Evolutionary conservation across 2,797 vertebrate species (phyloP).

Genomic region (Calcarius lapponicus): DNA sequence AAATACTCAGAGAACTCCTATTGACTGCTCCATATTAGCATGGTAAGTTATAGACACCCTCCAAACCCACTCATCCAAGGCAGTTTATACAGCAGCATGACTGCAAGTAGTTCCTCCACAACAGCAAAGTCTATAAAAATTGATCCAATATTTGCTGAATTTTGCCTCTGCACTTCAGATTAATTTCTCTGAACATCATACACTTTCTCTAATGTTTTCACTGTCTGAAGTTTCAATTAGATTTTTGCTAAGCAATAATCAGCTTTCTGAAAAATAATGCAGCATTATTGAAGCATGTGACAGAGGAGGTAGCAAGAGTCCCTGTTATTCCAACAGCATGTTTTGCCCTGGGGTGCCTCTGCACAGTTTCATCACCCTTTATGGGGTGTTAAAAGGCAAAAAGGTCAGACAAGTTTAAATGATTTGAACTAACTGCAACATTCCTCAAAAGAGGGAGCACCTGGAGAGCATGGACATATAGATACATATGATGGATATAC

Average conservation of each 20-base stretch:
- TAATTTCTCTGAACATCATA: constrained; percentile 31
- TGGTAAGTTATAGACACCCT: background rate
- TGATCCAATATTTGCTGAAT: constrained; percentile 44
- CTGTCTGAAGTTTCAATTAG: background rate
- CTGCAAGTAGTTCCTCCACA: background rate
- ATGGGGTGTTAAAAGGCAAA: background rate
- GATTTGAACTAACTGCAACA: background rate
- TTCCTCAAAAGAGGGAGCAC: background rate
- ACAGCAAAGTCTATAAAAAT: constrained; percentile 36
- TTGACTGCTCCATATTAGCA: background rate
- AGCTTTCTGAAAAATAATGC: constrained; percentile 3
- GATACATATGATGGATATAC: background rate
- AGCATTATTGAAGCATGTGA: background rate
- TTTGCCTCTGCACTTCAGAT: constrained; percentile 5
- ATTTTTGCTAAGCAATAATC: constrained; percentile 33
- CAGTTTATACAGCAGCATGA: constrained; percentile 21
- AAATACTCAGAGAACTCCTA: background rate
- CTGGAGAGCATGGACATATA: background rate
- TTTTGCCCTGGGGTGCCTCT: background rate
- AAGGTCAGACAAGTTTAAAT: background rate
- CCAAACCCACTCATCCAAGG: background rate
- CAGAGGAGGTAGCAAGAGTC: background rate
- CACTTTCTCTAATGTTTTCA: background rate
- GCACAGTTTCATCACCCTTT: background rate
- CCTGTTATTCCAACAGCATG: background rate